A percentile compares a stretch with the other conserved stretches of the same genome.
phyloP scores from a whole-genome alignment of 2,797 vertebrate genomes.

The Arrhamphus sclerolepis region DNA sequence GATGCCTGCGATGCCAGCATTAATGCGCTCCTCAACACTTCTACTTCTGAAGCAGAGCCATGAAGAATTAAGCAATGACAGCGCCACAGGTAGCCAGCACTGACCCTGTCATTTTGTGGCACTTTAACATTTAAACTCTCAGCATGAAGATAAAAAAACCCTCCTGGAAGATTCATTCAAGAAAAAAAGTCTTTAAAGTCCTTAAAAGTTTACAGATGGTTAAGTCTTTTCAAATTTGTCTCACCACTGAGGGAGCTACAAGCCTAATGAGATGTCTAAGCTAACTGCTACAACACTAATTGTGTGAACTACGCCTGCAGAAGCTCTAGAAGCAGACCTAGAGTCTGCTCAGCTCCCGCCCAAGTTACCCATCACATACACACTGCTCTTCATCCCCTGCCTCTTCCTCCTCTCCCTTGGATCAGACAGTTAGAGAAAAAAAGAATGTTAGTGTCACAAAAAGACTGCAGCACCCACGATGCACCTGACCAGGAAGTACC shows the following conservation, averaged over 20 bases:
- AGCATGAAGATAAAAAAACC: not conserved
- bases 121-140: slow-evolving; percentile 1
- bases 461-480: slow-evolving; percentile 52
- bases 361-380: slow-evolving; percentile 61
- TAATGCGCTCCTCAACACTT: slow-evolving; percentile 5
- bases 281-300: slow-evolving; percentile 11
- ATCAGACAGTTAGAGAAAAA: slow-evolving; percentile 55
- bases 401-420: slow-evolving; percentile 37
- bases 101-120: slow-evolving; percentile 41
- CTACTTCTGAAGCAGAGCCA: slow-evolving; percentile 36
- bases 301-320: slow-evolving; percentile 20
- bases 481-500: slow-evolving; percentile 59
- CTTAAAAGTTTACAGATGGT: too few species aligned
- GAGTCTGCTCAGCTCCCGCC: slow-evolving; percentile 13
- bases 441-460: slow-evolving; percentile 65
- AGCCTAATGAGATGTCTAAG: not conserved
- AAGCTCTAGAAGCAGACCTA: slow-evolving; percentile 32
- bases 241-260: not conserved
- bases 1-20: not conserved
- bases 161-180: too few species aligned
- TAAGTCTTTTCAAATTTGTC: not conserved
- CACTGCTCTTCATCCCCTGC: slow-evolving; percentile 50
- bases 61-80: slow-evolving; percentile 28
- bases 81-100: slow-evolving; percentile 11
- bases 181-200: too few species aligned